Evolutionary conservation across 2,113 vertebrate species (phyloP).

Genomic region (Lamprologus speciosus): DNA sequence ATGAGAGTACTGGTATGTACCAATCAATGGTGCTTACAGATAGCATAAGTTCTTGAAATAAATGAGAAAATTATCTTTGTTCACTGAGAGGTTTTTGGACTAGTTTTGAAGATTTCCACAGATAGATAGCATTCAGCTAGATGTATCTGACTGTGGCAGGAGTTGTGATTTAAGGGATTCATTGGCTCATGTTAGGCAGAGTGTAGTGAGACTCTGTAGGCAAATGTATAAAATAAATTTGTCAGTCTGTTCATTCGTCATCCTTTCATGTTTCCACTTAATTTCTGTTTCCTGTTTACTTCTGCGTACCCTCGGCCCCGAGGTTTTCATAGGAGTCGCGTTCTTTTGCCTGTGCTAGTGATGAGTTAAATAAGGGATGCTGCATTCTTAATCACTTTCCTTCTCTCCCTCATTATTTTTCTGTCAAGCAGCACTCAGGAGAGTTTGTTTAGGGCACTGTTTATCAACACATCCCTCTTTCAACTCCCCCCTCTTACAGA

Average conservation of each 20-base stretch:
- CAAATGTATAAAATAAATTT: not conserved
- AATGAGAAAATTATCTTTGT: not conserved
- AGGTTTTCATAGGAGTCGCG: not conserved
- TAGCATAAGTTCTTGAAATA: not conserved
- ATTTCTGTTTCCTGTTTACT: not conserved
- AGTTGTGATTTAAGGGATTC: not conserved
- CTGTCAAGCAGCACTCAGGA: conserved; percentile 28
- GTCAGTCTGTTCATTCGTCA: not conserved
- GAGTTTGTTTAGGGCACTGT: conserved; percentile 32
- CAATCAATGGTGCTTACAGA: not conserved
- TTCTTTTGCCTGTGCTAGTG: not conserved
- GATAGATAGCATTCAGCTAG: not conserved
- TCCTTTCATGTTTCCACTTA: not conserved
- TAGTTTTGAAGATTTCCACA: not conserved
- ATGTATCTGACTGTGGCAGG: not conserved
- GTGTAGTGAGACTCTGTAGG: not conserved
- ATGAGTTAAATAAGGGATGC: conserved; percentile 24
- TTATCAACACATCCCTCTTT: conserved; percentile 31
- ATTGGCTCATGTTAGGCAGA: not conserved
- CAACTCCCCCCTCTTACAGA: not conserved
- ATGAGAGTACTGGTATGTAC: not conserved
- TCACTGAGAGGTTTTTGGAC: not conserved
- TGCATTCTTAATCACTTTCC: conserved; percentile 24
- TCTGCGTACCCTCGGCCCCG: not conserved
- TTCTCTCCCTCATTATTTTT: conserved; percentile 42